phyloP scores from a whole-genome alignment of 1,140 invertebrate genomes.

The Drosophila tristis region DNA sequence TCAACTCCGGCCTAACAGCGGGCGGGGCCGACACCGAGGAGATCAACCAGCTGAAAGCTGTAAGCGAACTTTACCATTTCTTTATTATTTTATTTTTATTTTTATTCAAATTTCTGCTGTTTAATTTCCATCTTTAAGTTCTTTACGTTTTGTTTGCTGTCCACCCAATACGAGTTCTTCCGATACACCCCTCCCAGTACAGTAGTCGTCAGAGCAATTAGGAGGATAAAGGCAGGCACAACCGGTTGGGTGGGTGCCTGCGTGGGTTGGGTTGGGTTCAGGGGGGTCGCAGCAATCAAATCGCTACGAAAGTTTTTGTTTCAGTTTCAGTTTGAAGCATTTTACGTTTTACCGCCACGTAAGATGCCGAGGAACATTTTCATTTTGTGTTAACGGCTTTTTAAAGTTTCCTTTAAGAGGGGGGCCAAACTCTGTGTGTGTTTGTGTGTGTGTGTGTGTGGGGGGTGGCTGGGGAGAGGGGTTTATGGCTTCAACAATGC shows the following conservation, averaged over 20 bases:
- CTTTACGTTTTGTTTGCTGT: too few relatives aligned
- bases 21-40: constrained; percentile 73
- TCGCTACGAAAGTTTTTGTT: not conserved
- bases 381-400: constrained; percentile 7
- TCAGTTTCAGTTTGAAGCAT: not conserved
- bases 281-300: too few relatives aligned
- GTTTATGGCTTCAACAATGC: constrained; percentile 16
- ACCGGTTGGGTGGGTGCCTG: too few relatives aligned
- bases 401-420: constrained; percentile 20
- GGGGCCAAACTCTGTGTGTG: too few relatives aligned
- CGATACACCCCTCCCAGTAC: too few relatives aligned
- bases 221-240: too few relatives aligned
- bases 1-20: constrained; percentile 39
- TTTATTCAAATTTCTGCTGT: not conserved
- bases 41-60: constrained; percentile 83
- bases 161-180: too few relatives aligned
- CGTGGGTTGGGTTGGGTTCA: too few relatives aligned
- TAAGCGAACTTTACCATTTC: constrained; percentile 67
- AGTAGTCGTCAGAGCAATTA: too few relatives aligned
- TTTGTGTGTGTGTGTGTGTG: too few relatives aligned
- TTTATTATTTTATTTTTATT: not conserved
- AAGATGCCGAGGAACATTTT: not conserved
- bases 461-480: too few relatives aligned
- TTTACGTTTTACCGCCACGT: not conserved
- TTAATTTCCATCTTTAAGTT: too few relatives aligned